Percentiles rank a stretch among this genome's conserved stretches.
Evolutionary conservation across 2,888 invertebrate genomes (phyloP).

Genomic region (Spicauda simplicius): DNA sequence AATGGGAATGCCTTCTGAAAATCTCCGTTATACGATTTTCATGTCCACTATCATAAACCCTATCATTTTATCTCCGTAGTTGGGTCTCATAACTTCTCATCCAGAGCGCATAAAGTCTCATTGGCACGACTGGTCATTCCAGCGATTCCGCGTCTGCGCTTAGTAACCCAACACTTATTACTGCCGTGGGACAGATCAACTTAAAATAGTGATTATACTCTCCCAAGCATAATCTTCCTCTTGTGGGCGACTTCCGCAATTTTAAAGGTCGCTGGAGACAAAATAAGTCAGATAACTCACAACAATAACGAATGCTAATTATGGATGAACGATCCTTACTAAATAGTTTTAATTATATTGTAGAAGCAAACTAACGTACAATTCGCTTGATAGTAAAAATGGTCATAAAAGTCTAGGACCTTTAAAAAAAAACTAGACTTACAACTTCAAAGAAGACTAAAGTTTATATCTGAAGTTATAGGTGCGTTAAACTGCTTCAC

Average conservation of each 20-base stretch:
- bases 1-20: not conserved
- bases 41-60: conserved; percentile 44
- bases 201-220: conserved; percentile 53
- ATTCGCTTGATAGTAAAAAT: too few species aligned
- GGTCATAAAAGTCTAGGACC: too few species aligned
- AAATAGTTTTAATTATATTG: too few species aligned
- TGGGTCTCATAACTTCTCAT: conserved; percentile 59
- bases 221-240: conserved; percentile 48
- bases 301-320: not conserved
- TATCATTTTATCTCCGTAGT: conserved; percentile 53
- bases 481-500: too few species aligned
- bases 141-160: conserved; percentile 50
- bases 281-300: conserved; percentile 35
- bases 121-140: conserved; percentile 55
- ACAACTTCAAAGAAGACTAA: too few species aligned
- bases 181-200: conserved; percentile 55
- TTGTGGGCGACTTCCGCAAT: conserved; percentile 50
- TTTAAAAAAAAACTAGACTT: too few species aligned
- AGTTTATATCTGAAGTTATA: too few species aligned
- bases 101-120: conserved; percentile 58
- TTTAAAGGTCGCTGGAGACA: conserved; percentile 49
- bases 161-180: conserved; percentile 65
- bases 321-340: too few species aligned
- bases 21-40: conserved; percentile 5
- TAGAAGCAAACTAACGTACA: too few species aligned